Base-by-base conservation (phyloP, 2,113 vertebrate genomes). In the Parus major region DNA sequence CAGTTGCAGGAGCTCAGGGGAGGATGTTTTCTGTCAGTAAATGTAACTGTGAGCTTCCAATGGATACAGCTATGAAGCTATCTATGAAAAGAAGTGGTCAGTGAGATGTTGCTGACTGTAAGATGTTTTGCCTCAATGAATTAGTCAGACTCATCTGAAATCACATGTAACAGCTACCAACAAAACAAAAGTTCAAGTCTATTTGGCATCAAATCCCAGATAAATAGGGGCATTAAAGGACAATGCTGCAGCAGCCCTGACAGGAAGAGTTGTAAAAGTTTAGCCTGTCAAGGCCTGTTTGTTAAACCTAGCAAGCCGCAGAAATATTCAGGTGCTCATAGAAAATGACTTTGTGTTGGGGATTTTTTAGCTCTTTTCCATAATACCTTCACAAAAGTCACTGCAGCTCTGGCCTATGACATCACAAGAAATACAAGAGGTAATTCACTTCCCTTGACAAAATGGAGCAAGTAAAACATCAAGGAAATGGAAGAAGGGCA, bases 81-180 rank as follows among this genome's bases (percentile, higher is more conserved):
- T 10, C 81, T 22, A 35, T 55, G 75, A 91, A 91, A 80, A 95
- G 44, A 90, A 63, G 76, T n/a, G 69, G 15, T n/a, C 80, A 27
- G 60, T 47, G 84, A 93, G 84, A 93, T 87, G 84, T 63, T 93
- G 90, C 94, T 96, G 95, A 95, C 94, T 73, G 9, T 12, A 97
- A 96, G 82, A 73, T 83, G 76, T 86, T 93, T 83, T 49, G 22
- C 71, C n/a, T 57, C 82, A 88, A 95, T 94, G 75, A 90, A 89
- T 78, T 76, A 89, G 76, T 68, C 60, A 81, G 57, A 79, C 61
- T 80, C 88, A 91, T 88, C 73, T 84, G 73, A 83, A 95, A 87
- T 86, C 31, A 61, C 72, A 87, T 19, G 65, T 88, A 97, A 93
- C 53, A 35, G 36, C 63, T 47, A 46, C 35, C 35, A 88, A 44